phyloP scores from a whole-genome alignment of 2,888 invertebrate genomes.

The Lasioglossum pauxillum region DNA sequence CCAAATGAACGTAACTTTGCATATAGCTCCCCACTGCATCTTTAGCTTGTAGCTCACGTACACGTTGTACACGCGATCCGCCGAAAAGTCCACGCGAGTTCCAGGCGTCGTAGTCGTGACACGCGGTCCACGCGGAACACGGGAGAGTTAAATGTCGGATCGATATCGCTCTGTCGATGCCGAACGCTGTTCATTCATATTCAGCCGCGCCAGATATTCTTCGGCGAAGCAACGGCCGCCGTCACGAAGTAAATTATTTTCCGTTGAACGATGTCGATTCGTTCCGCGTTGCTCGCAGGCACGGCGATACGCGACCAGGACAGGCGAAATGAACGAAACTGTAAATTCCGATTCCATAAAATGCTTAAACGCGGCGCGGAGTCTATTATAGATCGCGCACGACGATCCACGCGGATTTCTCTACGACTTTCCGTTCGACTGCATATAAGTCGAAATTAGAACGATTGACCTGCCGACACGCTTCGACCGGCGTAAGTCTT shows the following conservation, averaged over 20 bases:
- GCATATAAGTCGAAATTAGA: constrained; percentile 57
- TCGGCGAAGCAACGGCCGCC: background rate
- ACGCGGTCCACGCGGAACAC: constrained; percentile 5
- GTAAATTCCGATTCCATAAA: constrained; percentile 28
- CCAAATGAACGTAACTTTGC: background rate
- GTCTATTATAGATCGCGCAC: background rate
- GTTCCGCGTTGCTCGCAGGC: constrained; percentile 12
- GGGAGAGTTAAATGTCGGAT: background rate
- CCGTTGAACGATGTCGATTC: background rate
- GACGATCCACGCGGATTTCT: constrained; percentile 24
- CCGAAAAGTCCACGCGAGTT: background rate
- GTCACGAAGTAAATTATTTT: constrained; percentile 31
- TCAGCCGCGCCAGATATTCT: constrained; percentile 9
- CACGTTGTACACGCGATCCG: background rate
- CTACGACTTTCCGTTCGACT: constrained; percentile 27
- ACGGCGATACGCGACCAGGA: background rate
- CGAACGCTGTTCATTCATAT: constrained; percentile 22
- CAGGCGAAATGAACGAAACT: background rate
- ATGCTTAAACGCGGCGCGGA: constrained; percentile 12
- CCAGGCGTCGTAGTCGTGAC: background rate
- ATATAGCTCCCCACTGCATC: background rate
- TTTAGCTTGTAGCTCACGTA: background rate
- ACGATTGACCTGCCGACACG: constrained; percentile 57
- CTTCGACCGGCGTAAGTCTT: constrained; percentile 47
- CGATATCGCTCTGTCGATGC: constrained; percentile 45